These are phyloP conservation scores for Montipora capricornis DNA, from an alignment of 64 coral and sea anemone genomes.

Conservation along the genomic window DNA sequence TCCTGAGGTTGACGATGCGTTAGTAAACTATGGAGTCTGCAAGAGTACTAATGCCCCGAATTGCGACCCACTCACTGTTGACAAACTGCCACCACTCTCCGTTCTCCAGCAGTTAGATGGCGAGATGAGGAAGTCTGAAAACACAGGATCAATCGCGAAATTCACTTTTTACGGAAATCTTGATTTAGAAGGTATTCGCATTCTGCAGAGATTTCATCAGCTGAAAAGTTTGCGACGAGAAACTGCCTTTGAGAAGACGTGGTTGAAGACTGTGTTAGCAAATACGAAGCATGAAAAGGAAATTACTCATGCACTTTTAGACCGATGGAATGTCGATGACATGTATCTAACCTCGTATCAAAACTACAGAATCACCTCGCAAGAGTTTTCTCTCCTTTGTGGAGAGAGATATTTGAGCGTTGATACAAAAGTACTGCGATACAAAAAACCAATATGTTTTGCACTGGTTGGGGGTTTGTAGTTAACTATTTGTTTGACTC, in stretches of 20 bases:
- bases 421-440: background rate
- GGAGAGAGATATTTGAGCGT: background rate
- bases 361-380: background rate
- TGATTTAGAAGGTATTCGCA: background rate
- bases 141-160: too few relatives aligned
- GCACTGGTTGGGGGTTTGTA: too few relatives aligned
- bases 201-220: background rate
- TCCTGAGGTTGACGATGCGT: background rate
- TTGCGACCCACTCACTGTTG: background rate
- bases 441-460: background rate
- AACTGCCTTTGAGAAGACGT: background rate
- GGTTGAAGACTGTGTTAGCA: constrained; percentile 1
- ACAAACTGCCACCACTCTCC: background rate
- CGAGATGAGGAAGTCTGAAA: background rate
- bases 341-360: background rate
- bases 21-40: background rate
- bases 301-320: background rate
- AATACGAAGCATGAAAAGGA: background rate
- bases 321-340: background rate
- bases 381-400: background rate
- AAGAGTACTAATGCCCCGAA: background rate
- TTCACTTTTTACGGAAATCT: background rate
- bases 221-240: background rate
- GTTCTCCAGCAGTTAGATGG: background rate
- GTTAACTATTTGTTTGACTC: too few relatives aligned